Evolutionary conservation across 2,113 vertebrate species (phyloP), one percentile per base, ranked within the genome.

Genomic region (Polypterus senegalus): DNA sequence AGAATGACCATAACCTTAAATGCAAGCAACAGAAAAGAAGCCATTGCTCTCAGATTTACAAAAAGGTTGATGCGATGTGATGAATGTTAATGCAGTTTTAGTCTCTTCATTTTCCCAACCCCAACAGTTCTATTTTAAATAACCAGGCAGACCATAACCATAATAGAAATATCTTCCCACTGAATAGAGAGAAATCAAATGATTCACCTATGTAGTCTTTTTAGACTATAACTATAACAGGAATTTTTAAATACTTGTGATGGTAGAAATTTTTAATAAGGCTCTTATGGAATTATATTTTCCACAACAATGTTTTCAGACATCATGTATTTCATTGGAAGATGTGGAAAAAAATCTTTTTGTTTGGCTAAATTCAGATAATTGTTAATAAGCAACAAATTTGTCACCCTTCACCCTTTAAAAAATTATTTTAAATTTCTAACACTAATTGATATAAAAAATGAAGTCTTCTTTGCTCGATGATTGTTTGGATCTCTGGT

Each of bases 11-110:
- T 77, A 78, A 77, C 74, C 81, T 71, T 73, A 84, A 74, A 11
- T 53, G 76, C 75, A 86, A 88, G 76, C 81, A 78, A 80, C 83
- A 83, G 82, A 80, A 75, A 83, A 77, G 79, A 82, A 83, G 79
- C 75, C n/a, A 67, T 84, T 76, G 76, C 79, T 57, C 7, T 27
- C 46, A 7, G 27, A 27, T 69, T 66, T 76, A 69, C 76, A 73
- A 76, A 79, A 78, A 80, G 84, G 73, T 74, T 63, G 70, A 84
- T 84, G 79, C 76, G 68, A 85, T 79, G 77, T 83, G 78, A 86
- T 82, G 79, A 83, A 82, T 61, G 72, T 69, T 79, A 83, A 81
- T 79, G 66, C 62, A 67, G 61, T 69, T 59, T 61, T 27, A 57
- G 27, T 27, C 27, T 27, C 27, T 27, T 27, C 3, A 4, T 9